Percentiles rank a stretch among this genome's conserved stretches.
phyloP scores from a whole-genome alignment of 2,797 vertebrate species.

The Megaceryle alcyon region DNA sequence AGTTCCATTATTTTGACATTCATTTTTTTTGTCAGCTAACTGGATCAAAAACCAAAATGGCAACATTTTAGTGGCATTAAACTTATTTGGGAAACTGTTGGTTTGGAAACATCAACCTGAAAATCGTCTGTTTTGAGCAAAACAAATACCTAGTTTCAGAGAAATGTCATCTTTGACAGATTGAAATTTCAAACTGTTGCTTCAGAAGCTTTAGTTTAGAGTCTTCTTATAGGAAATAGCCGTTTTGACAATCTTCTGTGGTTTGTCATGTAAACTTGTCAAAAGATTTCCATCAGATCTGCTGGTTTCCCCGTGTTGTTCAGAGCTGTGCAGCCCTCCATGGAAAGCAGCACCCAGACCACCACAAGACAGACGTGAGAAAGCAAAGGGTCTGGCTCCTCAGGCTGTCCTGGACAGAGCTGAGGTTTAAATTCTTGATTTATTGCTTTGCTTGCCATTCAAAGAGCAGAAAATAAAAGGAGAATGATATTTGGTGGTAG shows the following conservation, averaged over 20 bases:
- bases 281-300: background rate
- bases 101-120: conserved; percentile 23
- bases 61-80: background rate
- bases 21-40: background rate
- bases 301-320: background rate
- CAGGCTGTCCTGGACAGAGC: background rate
- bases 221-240: background rate
- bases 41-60: background rate
- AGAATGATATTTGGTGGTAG: background rate
- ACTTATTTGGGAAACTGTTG: background rate
- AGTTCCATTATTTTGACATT: background rate
- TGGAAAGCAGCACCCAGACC: background rate
- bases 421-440: background rate
- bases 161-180: conserved; percentile 13
- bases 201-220: background rate
- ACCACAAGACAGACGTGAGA: background rate
- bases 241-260: background rate
- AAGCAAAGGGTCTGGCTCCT: background rate
- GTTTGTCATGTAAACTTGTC: background rate
- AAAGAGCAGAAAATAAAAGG: background rate
- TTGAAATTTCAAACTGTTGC: conserved; percentile 5
- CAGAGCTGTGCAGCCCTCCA: background rate
- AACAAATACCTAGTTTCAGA: background rate
- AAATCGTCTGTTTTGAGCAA: background rate
- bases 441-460: background rate